Percentiles rank a stretch among this genome's conserved stretches.
These are phyloP conservation scores for Gorilla gorilla DNA, from an alignment of 2,113 vertebrate genomes.

Conservation along the genomic window DNA sequence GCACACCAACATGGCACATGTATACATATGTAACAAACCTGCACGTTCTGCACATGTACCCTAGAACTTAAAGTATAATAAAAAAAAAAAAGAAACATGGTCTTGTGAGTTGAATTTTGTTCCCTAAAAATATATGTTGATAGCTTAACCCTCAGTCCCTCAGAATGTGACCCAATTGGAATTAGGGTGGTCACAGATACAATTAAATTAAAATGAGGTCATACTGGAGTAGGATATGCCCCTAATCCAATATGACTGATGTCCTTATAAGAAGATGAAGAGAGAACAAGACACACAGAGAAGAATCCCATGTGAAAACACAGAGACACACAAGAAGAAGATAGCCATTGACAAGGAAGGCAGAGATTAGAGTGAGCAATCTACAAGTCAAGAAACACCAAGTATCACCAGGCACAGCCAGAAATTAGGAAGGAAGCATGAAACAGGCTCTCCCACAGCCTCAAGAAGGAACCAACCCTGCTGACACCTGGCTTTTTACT, in stretches of 20 bases:
- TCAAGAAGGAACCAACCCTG: neutral
- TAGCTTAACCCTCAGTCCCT: neutral
- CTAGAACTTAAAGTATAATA: too few relatives aligned
- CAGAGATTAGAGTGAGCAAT: neutral
- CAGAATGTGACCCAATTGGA: neutral
- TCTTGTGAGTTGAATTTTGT: neutral
- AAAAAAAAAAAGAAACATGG: neutral
- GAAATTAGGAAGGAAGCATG: neutral
- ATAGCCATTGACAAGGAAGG: neutral
- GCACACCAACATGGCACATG: too few relatives aligned
- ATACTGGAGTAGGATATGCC: neutral
- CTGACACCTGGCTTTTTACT: neutral
- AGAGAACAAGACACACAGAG: neutral
- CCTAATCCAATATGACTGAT: neutral
- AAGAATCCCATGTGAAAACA: neutral
- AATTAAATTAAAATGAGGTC: conserved; percentile 13
- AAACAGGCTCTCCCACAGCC: neutral
- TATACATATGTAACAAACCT: too few relatives aligned
- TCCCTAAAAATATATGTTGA: neutral
- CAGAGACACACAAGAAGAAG: neutral
- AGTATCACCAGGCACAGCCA: neutral
- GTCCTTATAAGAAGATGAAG: neutral
- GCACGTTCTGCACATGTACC: too few relatives aligned
- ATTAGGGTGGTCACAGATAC: neutral
- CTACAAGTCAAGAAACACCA: neutral